Conservation (phyloP, 2,113 vertebrate genomes). For the Sclerurus mexicanus region DNA sequence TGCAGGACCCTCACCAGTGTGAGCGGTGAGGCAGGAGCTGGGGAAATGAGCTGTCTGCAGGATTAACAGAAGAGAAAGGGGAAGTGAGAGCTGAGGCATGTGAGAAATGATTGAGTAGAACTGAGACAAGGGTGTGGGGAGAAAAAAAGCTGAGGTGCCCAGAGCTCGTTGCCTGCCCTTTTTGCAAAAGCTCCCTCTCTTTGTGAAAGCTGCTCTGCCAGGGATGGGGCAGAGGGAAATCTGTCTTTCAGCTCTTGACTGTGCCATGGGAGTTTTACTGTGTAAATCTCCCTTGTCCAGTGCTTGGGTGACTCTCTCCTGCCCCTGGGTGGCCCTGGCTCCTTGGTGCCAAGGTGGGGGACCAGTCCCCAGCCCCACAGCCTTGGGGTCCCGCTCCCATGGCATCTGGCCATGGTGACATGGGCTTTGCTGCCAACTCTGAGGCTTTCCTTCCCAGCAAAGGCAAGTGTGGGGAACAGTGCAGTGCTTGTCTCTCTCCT, state of each 20-base stretch:
- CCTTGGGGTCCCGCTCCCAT: background rate
- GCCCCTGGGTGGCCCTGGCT: background rate
- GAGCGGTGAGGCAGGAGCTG: background rate
- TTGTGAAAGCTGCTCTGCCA: background rate
- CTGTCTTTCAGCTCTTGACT: accelerated
- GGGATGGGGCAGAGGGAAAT: background rate
- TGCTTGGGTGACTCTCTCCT: background rate
- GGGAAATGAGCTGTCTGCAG: background rate
- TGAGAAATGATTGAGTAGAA: background rate
- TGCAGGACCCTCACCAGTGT: background rate
- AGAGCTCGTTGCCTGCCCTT: background rate
- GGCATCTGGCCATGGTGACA: background rate
- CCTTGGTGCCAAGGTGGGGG: accelerated
- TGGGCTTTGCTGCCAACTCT: background rate
- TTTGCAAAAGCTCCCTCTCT: background rate
- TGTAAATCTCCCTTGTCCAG: background rate
- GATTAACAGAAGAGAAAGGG: background rate
- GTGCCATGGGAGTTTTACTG: background rate
- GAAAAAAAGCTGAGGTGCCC: background rate
- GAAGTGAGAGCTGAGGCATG: constrained; percentile 1
- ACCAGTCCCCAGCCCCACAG: no score
- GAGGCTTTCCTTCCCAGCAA: accelerated
- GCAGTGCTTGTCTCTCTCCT: background rate
- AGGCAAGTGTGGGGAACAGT: background rate
- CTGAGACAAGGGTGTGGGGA: background rate